Conservation (phyloP, 2,888 invertebrate species). For the Orthosia incerta region DNA sequence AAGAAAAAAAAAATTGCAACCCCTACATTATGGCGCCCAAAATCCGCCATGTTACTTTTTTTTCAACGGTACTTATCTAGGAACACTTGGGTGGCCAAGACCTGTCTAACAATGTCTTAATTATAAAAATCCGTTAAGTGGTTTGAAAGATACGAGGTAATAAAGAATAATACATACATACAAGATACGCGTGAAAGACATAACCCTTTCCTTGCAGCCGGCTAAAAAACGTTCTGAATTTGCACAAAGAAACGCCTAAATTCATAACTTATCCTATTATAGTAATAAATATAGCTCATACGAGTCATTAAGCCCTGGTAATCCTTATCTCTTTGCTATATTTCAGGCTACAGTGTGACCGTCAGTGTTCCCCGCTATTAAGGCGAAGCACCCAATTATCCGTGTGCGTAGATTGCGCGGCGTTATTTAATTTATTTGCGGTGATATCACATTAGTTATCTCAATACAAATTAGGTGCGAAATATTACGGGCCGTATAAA, state of each 20-base stretch:
- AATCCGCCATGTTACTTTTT: too few relatives aligned
- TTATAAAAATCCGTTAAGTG: too few relatives aligned
- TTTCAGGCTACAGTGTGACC: slow-evolving; percentile 18
- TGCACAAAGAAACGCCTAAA: neutral
- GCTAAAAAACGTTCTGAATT: neutral
- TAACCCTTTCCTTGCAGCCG: too few relatives aligned
- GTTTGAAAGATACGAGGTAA: too few relatives aligned
- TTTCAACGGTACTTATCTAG: too few relatives aligned
- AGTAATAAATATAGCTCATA: slow-evolving; percentile 10
- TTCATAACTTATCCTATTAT: neutral
- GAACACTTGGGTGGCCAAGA: too few relatives aligned
- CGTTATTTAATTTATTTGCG: slow-evolving; percentile 53
- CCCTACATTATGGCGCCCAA: too few relatives aligned
- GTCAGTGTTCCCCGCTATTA: slow-evolving; percentile 13
- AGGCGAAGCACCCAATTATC: slow-evolving; percentile 39
- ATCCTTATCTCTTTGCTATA: slow-evolving; percentile 36
- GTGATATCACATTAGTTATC: slow-evolving; percentile 31
- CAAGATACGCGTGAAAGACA: too few relatives aligned
- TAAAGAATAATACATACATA: too few relatives aligned
- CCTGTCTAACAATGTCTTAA: too few relatives aligned
- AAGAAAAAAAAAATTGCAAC: too few relatives aligned
- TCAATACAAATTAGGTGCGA: slow-evolving; percentile 44
- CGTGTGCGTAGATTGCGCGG: slow-evolving; percentile 32
- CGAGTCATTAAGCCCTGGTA: neutral
- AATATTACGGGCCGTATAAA: slow-evolving; percentile 21